Percentiles rank a stretch among this genome's conserved stretches.
phyloP scores from a whole-genome alignment of 2,113 vertebrate species.

The pig (Sus scrofa) region DNA sequence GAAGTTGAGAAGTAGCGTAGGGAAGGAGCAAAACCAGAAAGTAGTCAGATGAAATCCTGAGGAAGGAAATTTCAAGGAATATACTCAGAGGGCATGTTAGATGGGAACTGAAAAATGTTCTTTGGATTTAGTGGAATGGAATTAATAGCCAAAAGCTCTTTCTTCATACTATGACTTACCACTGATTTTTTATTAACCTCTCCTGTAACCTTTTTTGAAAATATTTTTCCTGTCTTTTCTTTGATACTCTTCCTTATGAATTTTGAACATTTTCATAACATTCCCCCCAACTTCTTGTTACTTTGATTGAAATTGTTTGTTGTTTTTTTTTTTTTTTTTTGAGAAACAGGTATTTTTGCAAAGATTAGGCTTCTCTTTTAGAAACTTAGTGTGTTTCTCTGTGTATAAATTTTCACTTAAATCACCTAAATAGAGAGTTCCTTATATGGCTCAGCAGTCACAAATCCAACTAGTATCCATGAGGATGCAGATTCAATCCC shows the following conservation, averaged over 20 bases:
- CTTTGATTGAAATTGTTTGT: neutral
- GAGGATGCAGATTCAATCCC: too few species aligned
- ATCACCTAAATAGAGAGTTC: neutral
- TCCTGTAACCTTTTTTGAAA: constrained; percentile 8
- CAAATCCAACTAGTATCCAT: too few species aligned
- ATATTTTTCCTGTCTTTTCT: neutral
- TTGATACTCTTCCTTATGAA: neutral
- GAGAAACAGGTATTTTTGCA: neutral
- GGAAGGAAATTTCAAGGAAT: neutral
- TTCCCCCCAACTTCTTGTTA: neutral
- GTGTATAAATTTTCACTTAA: neutral
- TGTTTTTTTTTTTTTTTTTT: constrained; percentile 45
- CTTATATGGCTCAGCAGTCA: too few species aligned
- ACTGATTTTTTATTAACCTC: neutral
- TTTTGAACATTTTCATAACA: neutral
- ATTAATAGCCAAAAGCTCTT: constrained; percentile 30
- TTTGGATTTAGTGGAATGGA: neutral
- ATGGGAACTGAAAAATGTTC: neutral
- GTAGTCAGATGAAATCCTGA: neutral
- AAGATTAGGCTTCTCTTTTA: neutral
- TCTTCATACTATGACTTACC: neutral
- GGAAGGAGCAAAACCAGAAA: neutral
- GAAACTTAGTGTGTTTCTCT: neutral
- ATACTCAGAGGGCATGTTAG: neutral
- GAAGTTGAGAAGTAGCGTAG: neutral